Percentiles rank a stretch among this genome's conserved stretches.
phyloP scores from a whole-genome alignment of 2,113 vertebrate genomes.

The Chrysochloris asiatica region DNA sequence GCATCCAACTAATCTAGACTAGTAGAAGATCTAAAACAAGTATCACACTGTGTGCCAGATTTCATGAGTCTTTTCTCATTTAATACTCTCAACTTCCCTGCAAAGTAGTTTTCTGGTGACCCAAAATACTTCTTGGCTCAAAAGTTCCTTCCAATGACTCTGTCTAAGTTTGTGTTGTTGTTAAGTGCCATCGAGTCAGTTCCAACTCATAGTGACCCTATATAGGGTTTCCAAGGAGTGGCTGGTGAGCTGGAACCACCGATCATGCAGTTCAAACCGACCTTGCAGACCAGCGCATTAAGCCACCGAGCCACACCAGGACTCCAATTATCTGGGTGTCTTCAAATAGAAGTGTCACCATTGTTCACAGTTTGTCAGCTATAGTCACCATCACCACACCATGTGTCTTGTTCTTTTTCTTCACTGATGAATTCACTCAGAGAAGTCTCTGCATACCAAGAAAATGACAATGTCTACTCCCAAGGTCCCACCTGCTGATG shows the following conservation, averaged over 20 bases:
- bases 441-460: neutral
- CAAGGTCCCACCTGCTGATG: neutral
- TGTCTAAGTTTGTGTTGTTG: neutral
- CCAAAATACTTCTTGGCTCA: slow-evolving; percentile 10
- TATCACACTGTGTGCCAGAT: neutral
- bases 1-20: neutral
- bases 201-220: too few species aligned
- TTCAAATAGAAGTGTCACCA: neutral
- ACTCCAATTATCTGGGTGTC: neutral
- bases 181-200: too few species aligned
- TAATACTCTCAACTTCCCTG: neutral
- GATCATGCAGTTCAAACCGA: too few species aligned
- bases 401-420: slow-evolving; percentile 6
- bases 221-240: too few species aligned
- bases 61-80: neutral
- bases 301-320: too few species aligned
- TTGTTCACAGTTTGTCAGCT: neutral
- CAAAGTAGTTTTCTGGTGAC: slow-evolving; percentile 29
- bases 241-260: too few species aligned
- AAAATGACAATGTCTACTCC: neutral
- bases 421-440: neutral
- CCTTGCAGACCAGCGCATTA: too few species aligned
- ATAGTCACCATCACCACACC: neutral
- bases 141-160: slow-evolving; percentile 2
- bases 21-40: neutral